These are phyloP conservation scores for Poeciliopsis prolifica DNA, from an alignment of 2,113 vertebrate genomes.

Conservation along the genomic window DNA sequence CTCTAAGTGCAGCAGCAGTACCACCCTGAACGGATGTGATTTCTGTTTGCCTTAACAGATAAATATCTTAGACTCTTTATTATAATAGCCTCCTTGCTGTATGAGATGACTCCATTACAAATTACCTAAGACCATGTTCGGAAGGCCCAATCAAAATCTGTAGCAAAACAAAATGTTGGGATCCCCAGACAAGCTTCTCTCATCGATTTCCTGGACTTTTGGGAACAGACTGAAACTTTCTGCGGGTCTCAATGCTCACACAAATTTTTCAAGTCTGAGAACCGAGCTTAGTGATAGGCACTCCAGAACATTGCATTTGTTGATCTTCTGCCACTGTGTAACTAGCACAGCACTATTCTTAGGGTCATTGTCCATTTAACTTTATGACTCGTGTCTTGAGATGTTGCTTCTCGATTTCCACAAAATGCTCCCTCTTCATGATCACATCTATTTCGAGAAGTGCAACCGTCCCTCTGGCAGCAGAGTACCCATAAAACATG, in stretches of 20 bases:
- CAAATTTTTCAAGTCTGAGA: too few relatives aligned
- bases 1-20: background rate
- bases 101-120: background rate
- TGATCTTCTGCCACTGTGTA: too few relatives aligned
- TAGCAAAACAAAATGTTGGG: background rate
- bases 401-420: too few relatives aligned
- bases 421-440: too few relatives aligned
- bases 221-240: background rate
- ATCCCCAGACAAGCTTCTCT: background rate
- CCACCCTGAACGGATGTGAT: background rate
- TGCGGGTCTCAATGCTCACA: background rate
- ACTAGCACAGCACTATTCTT: too few relatives aligned
- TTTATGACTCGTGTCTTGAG: too few relatives aligned
- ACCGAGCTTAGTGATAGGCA: too few relatives aligned
- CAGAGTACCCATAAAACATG: too few relatives aligned
- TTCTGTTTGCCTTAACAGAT: constrained; percentile 1
- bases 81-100: background rate
- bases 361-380: too few relatives aligned
- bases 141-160: background rate
- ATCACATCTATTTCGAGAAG: too few relatives aligned
- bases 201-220: background rate
- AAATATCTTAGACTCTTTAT: background rate
- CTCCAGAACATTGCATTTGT: too few relatives aligned
- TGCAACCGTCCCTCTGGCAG: too few relatives aligned
- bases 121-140: background rate